Percentiles rank a stretch among this genome's conserved stretches.
Conservation (phyloP, 2,113 vertebrate species). For the Reinhardtius hippoglossoides region DNA sequence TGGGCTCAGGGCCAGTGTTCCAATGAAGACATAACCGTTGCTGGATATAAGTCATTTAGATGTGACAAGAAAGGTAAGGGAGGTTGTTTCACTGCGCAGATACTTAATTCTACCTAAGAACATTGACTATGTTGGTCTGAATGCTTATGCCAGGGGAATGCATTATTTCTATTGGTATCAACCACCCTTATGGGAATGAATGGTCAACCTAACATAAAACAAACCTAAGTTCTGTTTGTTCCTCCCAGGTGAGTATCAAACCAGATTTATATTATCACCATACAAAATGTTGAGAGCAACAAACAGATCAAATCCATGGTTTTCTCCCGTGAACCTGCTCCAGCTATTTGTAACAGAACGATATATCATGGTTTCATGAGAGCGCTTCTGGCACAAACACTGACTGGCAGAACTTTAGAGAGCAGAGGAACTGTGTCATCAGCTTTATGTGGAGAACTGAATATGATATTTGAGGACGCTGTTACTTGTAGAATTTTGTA, state of each 20-base stretch:
- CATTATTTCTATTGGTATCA: background rate
- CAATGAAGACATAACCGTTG: conserved; percentile 10
- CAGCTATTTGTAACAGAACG: background rate
- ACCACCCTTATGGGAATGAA: background rate
- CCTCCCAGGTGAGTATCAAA: background rate
- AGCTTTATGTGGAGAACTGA: too few relatives aligned
- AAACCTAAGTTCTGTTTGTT: background rate
- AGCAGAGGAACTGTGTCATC: background rate
- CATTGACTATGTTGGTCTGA: conserved; percentile 3
- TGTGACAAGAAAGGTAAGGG: conserved; percentile 4
- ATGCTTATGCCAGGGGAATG: background rate
- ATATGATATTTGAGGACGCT: too few relatives aligned
- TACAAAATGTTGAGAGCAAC: background rate
- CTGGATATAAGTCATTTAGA: conserved; percentile 13
- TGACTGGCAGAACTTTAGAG: background rate
- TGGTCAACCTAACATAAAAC: background rate
- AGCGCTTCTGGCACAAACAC: background rate
- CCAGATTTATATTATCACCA: too few relatives aligned
- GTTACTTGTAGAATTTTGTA: too few relatives aligned
- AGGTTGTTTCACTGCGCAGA: background rate
- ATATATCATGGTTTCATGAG: background rate
- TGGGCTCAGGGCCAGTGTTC: conserved; percentile 10
- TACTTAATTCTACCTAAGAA: background rate
- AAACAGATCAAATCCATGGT: background rate
- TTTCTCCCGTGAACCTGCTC: background rate